Conservation (phyloP, 2,797 vertebrate species). For the Ctenopoma multispine region DNA sequence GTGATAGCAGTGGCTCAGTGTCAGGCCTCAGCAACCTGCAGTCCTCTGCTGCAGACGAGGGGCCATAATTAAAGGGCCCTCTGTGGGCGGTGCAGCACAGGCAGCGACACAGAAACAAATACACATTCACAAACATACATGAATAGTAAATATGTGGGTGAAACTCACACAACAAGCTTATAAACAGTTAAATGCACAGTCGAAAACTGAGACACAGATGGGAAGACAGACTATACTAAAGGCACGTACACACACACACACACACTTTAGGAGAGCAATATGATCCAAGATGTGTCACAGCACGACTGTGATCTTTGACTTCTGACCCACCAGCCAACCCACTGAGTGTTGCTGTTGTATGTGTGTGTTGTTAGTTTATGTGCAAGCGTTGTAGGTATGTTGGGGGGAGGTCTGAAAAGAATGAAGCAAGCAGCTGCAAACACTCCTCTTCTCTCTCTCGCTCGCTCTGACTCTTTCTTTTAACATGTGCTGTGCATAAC, state of each 20-base stretch:
- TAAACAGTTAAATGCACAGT: conserved; percentile 36
- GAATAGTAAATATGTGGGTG: conserved; percentile 43
- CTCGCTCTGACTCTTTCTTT: conserved; percentile 19
- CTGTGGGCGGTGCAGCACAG: conserved; percentile 47
- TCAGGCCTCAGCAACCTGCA: conserved; percentile 30
- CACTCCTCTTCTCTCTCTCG: conserved; percentile 26
- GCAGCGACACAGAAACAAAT: conserved; percentile 40
- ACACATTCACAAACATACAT: conserved; percentile 45
- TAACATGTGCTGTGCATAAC: conserved; percentile 37
- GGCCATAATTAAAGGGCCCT: conserved; percentile 71
- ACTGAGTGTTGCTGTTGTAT: conserved; percentile 41
- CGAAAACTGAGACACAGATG: conserved; percentile 10
- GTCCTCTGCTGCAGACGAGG: conserved; percentile 39
- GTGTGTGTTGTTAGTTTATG: conserved; percentile 29
- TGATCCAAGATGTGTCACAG: conserved; percentile 71
- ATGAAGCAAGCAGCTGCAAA: conserved; percentile 75
- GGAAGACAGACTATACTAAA: background rate
- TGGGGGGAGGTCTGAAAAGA: conserved; percentile 51
- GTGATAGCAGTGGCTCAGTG: conserved; percentile 20
- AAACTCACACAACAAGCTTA: conserved; percentile 33
- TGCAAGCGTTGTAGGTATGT: conserved; percentile 35
- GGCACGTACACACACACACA: conserved; percentile 27
- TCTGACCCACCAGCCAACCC: conserved; percentile 48
- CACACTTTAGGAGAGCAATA: conserved; percentile 49
- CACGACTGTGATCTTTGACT: conserved; percentile 65